phyloP scores from a whole-genome alignment of 2,797 vertebrate genomes.

The Acrossocheilus fasciatus region DNA sequence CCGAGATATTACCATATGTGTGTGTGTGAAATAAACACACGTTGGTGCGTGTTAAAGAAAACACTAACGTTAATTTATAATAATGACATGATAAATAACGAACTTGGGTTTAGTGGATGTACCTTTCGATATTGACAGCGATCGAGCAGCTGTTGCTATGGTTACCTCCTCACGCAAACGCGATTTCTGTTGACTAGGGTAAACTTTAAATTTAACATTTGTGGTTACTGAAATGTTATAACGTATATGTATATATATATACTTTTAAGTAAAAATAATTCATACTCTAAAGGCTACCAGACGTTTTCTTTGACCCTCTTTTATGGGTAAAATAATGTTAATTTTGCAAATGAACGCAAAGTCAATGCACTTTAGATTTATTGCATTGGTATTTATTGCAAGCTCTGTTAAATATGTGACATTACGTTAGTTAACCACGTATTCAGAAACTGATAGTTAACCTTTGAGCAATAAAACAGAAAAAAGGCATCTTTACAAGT shows the following conservation, averaged over 20 bases:
- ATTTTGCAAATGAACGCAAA: neutral
- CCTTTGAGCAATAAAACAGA: neutral
- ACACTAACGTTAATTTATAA: neutral
- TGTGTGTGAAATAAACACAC: neutral
- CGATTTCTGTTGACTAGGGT: neutral
- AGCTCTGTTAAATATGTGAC: neutral
- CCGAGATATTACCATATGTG: neutral
- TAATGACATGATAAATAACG: neutral
- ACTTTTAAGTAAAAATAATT: neutral
- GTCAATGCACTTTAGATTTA: neutral
- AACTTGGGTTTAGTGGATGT: neutral
- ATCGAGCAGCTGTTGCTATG: constrained; percentile 23
- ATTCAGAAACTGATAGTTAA: neutral
- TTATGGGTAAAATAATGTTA: neutral
- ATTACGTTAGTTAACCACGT: neutral
- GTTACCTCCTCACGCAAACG: neutral
- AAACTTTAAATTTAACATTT: neutral
- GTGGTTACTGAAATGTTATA: neutral
- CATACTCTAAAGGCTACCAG: neutral
- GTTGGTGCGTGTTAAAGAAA: neutral
- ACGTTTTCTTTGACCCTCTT: neutral
- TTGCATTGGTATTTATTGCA: neutral
- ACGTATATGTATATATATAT: neutral
- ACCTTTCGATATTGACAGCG: neutral
- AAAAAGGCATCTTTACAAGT: neutral